A percentile compares a stretch with the other conserved stretches of the same genome.
Conservation (phyloP, 2,888 invertebrate species). For the Rhimphoctona megacephalus region DNA sequence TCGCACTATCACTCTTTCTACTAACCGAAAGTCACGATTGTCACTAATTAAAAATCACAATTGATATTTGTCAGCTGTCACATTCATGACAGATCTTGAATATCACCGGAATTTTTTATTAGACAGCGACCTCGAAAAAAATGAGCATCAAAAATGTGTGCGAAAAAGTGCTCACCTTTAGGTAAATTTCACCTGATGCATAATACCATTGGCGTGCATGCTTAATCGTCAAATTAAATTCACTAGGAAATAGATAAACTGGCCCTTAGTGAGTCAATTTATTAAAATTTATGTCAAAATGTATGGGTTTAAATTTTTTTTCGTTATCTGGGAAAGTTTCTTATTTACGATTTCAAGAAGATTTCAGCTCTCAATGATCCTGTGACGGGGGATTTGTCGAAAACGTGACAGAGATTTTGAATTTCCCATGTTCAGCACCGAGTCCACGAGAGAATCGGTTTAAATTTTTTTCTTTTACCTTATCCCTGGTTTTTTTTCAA, state of each 20-base stretch:
- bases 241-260: neutral
- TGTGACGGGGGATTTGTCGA: neutral
- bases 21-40: too few species aligned
- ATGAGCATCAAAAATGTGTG: too few species aligned
- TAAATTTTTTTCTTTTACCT: neutral
- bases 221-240: neutral
- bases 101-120: too few species aligned
- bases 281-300: neutral
- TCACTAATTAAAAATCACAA: too few species aligned
- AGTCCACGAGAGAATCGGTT: neutral
- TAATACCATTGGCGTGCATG: neutral
- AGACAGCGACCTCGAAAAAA: too few species aligned
- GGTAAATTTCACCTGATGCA: neutral
- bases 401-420: neutral
- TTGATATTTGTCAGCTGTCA: too few species aligned
- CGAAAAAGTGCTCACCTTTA: neutral
- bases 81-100: too few species aligned
- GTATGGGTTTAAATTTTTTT: neutral
- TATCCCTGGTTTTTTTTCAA: conserved; percentile 1
- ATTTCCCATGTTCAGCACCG: neutral
- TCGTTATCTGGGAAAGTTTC: neutral
- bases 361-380: neutral
- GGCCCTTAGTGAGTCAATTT: neutral
- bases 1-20: too few species aligned
- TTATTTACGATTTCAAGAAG: neutral